Percentiles rank a stretch among this genome's conserved stretches.
These are phyloP conservation scores for Tachysurus vachellii DNA, from an alignment of 2,113 vertebrate species.

Conservation along the genomic window DNA sequence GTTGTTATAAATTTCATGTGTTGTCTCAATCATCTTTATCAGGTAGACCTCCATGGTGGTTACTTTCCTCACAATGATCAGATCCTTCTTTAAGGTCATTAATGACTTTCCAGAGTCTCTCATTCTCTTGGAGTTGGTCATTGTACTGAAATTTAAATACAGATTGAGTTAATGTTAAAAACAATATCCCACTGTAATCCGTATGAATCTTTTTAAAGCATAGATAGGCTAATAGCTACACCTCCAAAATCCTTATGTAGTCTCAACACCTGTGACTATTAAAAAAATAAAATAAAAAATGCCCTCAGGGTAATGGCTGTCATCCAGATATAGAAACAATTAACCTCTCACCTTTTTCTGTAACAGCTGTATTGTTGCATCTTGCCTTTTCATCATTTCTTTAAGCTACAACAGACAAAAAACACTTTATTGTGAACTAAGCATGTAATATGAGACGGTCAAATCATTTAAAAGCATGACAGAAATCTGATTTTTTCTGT, in stretches of 20 bases:
- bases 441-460: neutral
- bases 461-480: neutral
- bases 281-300: neutral
- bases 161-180: neutral
- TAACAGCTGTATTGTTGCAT: conserved; percentile 70
- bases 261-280: neutral
- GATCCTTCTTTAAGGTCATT: conserved; percentile 45
- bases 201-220: neutral
- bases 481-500: neutral
- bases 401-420: conserved; percentile 64
- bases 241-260: too few relatives aligned
- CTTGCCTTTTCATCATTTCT: conserved; percentile 67
- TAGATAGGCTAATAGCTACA: neutral
- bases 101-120: conserved; percentile 72
- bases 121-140: conserved; percentile 73
- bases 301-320: neutral
- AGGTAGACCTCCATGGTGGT: conserved; percentile 45
- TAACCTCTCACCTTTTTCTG: conserved; percentile 71
- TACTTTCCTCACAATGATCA: conserved; percentile 54
- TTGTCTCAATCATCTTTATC: conserved; percentile 35
- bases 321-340: neutral
- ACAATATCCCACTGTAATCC: neutral
- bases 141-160: conserved; percentile 58
- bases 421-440: neutral
- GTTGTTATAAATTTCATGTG: neutral